Evolutionary conservation across 2,797 vertebrate genomes (phyloP).

Genomic region (Dipus sagitta): DNA sequence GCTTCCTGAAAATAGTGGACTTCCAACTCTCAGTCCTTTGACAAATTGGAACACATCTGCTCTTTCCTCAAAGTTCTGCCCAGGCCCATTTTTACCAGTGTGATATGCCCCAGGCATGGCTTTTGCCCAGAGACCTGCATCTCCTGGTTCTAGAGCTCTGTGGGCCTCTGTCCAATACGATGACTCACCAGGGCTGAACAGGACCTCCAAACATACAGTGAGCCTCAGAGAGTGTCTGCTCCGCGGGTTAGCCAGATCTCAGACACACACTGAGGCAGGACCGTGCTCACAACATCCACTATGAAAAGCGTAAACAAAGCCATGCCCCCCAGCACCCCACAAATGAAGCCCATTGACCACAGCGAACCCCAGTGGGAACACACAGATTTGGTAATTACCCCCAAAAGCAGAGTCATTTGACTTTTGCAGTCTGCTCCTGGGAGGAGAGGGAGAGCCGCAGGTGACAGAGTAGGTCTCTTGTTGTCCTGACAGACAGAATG

Average conservation of each 20-base stretch:
- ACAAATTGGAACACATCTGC: neutral
- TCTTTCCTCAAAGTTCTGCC: neutral
- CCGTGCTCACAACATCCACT: neutral
- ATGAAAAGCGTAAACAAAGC: slow-evolving; percentile 24
- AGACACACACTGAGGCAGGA: neutral
- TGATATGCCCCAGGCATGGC: neutral
- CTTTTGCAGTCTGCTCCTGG: slow-evolving; percentile 86
- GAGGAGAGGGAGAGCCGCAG: slow-evolving; percentile 94
- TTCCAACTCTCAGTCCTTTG: slow-evolving; percentile 16
- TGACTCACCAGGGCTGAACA: neutral
- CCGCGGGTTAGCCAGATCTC: neutral
- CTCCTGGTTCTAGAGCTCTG: neutral
- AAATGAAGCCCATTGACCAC: slow-evolving; percentile 28
- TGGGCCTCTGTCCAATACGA: neutral
- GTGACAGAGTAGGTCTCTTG: slow-evolving; percentile 96
- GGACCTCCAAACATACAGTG: neutral
- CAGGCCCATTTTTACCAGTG: neutral
- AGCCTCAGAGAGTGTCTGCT: neutral
- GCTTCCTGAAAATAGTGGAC: neutral
- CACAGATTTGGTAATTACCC: slow-evolving; percentile 86
- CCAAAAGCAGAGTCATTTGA: slow-evolving; percentile 85
- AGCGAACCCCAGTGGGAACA: slow-evolving; percentile 70
- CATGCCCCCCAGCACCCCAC: neutral
- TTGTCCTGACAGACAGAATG: slow-evolving; percentile 86
- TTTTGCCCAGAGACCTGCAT: neutral